phyloP scores from a whole-genome alignment of 2,113 vertebrate genomes.

The Loxodonta africana region DNA sequence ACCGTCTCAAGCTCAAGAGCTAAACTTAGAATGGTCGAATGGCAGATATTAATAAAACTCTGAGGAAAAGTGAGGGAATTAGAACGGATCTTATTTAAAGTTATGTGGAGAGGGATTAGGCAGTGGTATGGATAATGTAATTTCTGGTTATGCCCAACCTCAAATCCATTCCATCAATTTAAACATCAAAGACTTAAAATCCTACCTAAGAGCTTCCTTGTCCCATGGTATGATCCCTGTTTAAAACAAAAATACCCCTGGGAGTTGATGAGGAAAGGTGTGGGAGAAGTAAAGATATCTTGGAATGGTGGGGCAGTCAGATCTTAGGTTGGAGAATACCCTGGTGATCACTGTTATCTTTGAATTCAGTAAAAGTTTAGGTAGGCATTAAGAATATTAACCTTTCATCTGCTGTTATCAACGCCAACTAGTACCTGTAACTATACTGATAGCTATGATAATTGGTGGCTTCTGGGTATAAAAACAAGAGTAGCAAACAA shows the following conservation, averaged over 20 bases:
- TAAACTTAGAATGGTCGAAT: constrained; percentile 3
- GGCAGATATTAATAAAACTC: not conserved
- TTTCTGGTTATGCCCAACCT: not conserved
- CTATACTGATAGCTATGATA: not conserved
- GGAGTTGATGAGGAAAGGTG: not conserved
- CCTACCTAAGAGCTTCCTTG: not conserved
- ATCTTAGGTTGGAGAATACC: not conserved
- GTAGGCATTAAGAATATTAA: not conserved
- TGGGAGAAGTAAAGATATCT: not conserved
- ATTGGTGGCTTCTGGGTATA: not conserved
- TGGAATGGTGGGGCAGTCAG: not conserved
- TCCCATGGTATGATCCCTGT: not conserved
- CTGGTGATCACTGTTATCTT: not conserved
- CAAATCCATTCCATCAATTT: not conserved
- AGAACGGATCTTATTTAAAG: not conserved
- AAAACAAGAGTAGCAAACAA: not conserved
- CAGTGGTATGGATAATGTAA: not conserved
- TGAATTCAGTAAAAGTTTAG: not conserved
- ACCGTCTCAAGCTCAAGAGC: constrained; percentile 7
- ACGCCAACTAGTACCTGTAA: not conserved
- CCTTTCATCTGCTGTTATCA: not conserved
- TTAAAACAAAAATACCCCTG: not conserved
- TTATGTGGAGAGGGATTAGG: not conserved
- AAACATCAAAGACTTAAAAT: not conserved
- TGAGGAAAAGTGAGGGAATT: not conserved